phyloP scores from a whole-genome alignment of 2,113 vertebrate genomes.

The Semicossyphus pulcher region DNA sequence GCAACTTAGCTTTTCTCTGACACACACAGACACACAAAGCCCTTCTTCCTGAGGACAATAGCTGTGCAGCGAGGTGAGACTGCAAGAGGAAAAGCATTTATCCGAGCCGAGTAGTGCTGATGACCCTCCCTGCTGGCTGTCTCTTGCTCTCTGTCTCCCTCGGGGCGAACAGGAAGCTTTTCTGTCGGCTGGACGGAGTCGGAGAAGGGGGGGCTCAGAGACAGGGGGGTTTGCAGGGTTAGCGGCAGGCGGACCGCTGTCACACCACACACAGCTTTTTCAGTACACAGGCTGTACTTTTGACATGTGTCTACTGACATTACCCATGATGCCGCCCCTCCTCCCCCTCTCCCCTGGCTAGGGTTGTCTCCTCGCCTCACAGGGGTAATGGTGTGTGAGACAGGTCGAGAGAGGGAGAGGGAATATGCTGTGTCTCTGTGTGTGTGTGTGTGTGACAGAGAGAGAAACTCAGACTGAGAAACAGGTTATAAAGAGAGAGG shows the following conservation, averaged over 20 bases:
- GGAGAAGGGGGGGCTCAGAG: background rate
- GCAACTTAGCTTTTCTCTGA: conserved; percentile 39
- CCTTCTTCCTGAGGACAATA: conserved; percentile 69
- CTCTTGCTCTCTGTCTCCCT: conserved; percentile 59
- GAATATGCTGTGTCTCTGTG: conserved; percentile 45
- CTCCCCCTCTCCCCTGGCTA: conserved; percentile 47
- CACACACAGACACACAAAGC: conserved; percentile 50
- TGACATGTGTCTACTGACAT: conserved; percentile 82
- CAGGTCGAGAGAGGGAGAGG: conserved; percentile 63
- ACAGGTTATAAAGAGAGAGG: background rate
- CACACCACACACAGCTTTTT: conserved; percentile 79
- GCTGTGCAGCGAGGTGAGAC: conserved; percentile 74
- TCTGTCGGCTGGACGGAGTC: conserved; percentile 66
- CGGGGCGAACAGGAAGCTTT: conserved; percentile 64
- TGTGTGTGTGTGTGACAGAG: conserved; percentile 30
- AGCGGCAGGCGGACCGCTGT: conserved; percentile 69
- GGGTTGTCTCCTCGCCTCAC: conserved; percentile 78
- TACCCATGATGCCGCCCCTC: conserved; percentile 71
- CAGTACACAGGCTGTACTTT: conserved; percentile 77
- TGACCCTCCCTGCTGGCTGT: conserved; percentile 66
- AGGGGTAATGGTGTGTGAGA: conserved; percentile 81
- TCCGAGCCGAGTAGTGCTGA: conserved; percentile 69
- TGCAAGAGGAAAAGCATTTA: conserved; percentile 77
- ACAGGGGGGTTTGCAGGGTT: conserved; percentile 24
- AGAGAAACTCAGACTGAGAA: conserved; percentile 40